A percentile compares a stretch with the other conserved stretches of the same genome.
phyloP scores from a whole-genome alignment of 2,113 vertebrate species.

The Pituophis catenifer region DNA sequence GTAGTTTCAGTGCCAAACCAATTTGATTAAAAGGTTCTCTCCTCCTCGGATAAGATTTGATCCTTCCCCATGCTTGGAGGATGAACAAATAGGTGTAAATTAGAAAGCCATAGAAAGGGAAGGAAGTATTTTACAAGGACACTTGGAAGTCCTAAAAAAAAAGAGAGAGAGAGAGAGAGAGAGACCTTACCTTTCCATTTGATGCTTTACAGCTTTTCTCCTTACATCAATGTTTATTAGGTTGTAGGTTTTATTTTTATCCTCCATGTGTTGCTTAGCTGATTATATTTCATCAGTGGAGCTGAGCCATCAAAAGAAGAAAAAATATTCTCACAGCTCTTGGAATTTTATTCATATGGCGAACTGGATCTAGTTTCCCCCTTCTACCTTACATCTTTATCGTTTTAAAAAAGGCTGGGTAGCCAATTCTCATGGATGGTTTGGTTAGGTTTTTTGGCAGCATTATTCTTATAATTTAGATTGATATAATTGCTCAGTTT shows the following conservation, averaged over 20 bases:
- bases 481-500: neutral
- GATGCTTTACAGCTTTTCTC: neutral
- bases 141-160: neutral
- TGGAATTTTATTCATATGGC: neutral
- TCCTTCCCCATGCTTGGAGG: neutral
- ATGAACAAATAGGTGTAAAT: neutral
- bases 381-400: accelerated
- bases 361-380: neutral
- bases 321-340: neutral
- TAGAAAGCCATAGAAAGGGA: neutral
- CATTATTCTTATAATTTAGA: neutral
- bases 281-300: neutral
- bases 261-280: neutral
- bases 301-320: neutral
- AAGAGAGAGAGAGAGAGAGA: neutral
- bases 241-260: neutral
- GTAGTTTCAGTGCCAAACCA: conserved; percentile 44
- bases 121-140: neutral
- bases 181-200: no score
- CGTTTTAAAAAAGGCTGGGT: neutral
- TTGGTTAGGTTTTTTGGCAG: neutral
- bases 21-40: conserved; percentile 50
- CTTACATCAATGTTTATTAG: neutral
- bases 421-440: neutral
- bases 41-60: neutral